Evolutionary conservation across 2,113 vertebrate genomes (phyloP).

Genomic region (Arothron firmamentum): DNA sequence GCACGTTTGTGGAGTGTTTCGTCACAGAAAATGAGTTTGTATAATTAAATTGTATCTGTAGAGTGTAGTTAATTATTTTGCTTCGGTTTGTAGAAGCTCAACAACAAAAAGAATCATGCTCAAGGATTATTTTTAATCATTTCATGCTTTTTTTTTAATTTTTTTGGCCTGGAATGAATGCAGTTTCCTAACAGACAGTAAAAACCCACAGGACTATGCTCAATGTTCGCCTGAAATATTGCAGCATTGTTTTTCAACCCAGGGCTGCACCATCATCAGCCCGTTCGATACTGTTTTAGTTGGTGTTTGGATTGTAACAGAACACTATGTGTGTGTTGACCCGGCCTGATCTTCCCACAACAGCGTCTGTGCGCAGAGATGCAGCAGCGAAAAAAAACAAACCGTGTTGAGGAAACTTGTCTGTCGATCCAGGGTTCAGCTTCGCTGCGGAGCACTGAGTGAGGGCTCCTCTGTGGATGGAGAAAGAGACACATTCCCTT

Average conservation of each 20-base stretch:
- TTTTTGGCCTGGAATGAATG: slow-evolving; percentile 1
- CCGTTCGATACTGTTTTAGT: slow-evolving; percentile 63
- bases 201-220: slow-evolving; percentile 12
- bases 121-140: not conserved
- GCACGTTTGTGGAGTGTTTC: slow-evolving; percentile 4
- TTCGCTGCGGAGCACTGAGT: slow-evolving; percentile 76
- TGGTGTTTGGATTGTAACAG: slow-evolving; percentile 67
- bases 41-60: slow-evolving; percentile 36
- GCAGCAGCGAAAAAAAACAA: slow-evolving; percentile 80
- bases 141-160: not conserved
- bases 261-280: slow-evolving; percentile 20
- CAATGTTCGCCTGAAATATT: slow-evolving; percentile 34
- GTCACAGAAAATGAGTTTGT: slow-evolving; percentile 18
- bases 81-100: slow-evolving; percentile 19
- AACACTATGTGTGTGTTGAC: slow-evolving; percentile 74
- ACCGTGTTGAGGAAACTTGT: slow-evolving; percentile 65
- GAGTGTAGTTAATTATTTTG: slow-evolving; percentile 33
- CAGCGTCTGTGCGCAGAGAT: slow-evolving; percentile 74
- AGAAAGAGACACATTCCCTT: slow-evolving; percentile 70
- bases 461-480: slow-evolving; percentile 76
- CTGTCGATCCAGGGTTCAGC: slow-evolving; percentile 77
- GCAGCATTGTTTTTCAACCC: slow-evolving; percentile 24
- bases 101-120: slow-evolving; percentile 10
- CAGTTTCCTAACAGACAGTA: not conserved
- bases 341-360: slow-evolving; percentile 69